Conservation (phyloP, 1,140 invertebrate species). For the Nylanderia fulva region DNA sequence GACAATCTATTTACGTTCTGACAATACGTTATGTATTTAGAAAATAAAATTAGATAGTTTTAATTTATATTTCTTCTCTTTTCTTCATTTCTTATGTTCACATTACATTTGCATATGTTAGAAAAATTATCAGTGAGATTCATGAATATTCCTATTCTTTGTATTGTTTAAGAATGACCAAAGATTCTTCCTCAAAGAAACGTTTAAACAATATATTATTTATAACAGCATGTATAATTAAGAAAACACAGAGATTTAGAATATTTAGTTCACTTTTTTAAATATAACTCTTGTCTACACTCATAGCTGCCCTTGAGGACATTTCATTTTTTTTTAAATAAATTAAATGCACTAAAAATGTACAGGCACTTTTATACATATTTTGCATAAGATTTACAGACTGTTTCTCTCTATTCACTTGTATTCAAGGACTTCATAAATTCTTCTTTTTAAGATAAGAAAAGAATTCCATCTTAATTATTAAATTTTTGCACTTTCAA, state of each 20-base stretch:
- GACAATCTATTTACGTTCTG: too few relatives aligned
- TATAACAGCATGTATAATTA: neutral
- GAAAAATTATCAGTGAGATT: constrained; percentile 18
- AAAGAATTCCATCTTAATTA: neutral
- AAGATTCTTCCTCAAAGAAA: neutral
- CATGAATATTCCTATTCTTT: neutral
- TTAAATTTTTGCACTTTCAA: constrained; percentile 5
- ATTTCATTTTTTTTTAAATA: constrained; percentile 23
- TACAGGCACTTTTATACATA: constrained; percentile 41
- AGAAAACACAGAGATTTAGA: neutral
- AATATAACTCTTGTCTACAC: constrained; percentile 4
- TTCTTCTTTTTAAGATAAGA: neutral
- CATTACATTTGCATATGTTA: neutral
- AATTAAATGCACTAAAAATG: constrained; percentile 39
- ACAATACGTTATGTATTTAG: too few relatives aligned
- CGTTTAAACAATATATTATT: constrained; percentile 1
- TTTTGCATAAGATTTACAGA: constrained; percentile 8
- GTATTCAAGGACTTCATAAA: neutral
- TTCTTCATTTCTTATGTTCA: too few relatives aligned
- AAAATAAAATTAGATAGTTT: neutral
- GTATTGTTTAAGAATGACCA: neutral
- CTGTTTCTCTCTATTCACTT: neutral
- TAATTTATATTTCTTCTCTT: neutral
- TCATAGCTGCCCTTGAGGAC: constrained; percentile 56
- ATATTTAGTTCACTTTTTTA: neutral